phyloP scores from a whole-genome alignment of 2,113 vertebrate species.

The Chionomys nivalis region DNA sequence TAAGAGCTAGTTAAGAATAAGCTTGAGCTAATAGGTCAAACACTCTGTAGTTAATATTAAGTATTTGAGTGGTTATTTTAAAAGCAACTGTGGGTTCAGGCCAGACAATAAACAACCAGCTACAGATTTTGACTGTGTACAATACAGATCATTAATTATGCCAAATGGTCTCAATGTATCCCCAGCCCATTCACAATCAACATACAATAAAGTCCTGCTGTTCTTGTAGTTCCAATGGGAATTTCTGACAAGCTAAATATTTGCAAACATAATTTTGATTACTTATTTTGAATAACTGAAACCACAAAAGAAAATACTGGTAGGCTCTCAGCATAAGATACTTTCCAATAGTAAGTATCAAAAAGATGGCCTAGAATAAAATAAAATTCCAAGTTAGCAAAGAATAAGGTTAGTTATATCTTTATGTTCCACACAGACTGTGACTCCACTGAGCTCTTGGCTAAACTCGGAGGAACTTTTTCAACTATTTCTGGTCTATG shows the following conservation, averaged over 20 bases:
- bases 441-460: too few relatives aligned
- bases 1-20: too few relatives aligned
- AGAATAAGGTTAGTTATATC: neutral
- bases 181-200: neutral
- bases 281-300: neutral
- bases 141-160: neutral
- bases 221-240: neutral
- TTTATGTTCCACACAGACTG: neutral
- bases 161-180: neutral
- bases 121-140: neutral
- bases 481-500: neutral
- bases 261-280: neutral
- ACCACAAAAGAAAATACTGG: neutral
- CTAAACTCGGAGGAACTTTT: accelerated
- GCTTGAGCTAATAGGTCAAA: too few relatives aligned
- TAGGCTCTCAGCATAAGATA: neutral
- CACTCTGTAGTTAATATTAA: too few relatives aligned
- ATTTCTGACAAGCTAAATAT: neutral
- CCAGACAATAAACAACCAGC: too few relatives aligned
- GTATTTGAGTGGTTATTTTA: too few relatives aligned
- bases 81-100: too few relatives aligned
- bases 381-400: neutral
- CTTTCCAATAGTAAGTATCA: neutral
- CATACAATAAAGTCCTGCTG: neutral
- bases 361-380: neutral